Evolutionary conservation across 2,888 invertebrate species (phyloP), one percentile per base, ranked within the genome.

Genomic region (Linyphia triangularis): DNA sequence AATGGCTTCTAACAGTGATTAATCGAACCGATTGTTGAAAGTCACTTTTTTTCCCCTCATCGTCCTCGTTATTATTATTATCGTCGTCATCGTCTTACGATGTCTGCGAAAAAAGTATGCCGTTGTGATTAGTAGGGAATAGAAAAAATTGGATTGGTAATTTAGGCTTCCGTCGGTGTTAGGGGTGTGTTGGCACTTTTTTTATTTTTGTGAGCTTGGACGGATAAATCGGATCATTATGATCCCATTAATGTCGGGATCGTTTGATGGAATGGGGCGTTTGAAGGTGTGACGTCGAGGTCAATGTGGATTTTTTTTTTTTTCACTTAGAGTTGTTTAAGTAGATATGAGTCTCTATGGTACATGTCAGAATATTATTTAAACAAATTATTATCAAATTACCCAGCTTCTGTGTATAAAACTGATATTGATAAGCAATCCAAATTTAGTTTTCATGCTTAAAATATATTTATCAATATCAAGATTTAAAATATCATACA

Each of bases 171-270:
- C 63, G 59, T 51, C n/a, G 51, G 26, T 72, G 22, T 26, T 6
- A 72, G 19, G 24, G 22, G 63, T 22, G 16, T 28, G 26, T 63
- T 26, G 63, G 28, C 16, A 22, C 22, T 7, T 24, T 26, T 63
- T 63, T n/a, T 33, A 30, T 67, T 37, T 79, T 79, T 79, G 33
- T 72, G 24, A 79, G 28, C 43, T 19, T 19, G 28, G 63, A 22
- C 33, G 63, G 61, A 78, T 85, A 61, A 78, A 78, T 72, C 30
- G 78, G 78, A 78, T 85, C 85, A 85, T 85, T 85, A 85, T 78
- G 77, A 85, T 85, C 85, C 78, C 85, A 78, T 85, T 85, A 78
- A 72, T 33, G 59, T 30, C 13, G 22, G 30, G 33, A 67, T 77
- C 6, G 16, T n/a, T 2, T 59, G 77, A 85, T 69, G 78, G 78